Evolutionary conservation across 2,113 vertebrate species (phyloP).

Genomic region (Paradoxurus hermaphroditus): DNA sequence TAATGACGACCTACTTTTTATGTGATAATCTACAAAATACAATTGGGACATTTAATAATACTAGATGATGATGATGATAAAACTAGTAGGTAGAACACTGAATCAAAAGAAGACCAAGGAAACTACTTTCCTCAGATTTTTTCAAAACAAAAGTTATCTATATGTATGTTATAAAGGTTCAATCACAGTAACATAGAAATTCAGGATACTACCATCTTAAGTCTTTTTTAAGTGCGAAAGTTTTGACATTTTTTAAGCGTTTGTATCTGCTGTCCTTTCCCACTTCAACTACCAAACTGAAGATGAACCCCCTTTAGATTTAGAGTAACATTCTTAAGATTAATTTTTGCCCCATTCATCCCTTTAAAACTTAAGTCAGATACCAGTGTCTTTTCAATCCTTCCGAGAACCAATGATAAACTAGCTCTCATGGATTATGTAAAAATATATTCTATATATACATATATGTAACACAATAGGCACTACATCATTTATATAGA

Average conservation of each 20-base stretch:
- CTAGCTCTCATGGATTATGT: not conserved
- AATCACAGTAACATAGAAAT: not conserved
- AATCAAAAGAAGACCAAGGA: not conserved
- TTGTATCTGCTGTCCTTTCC: not conserved
- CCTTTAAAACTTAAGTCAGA: not conserved
- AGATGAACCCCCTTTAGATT: not conserved
- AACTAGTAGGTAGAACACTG: not conserved
- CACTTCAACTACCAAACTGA: not conserved
- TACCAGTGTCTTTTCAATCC: not conserved
- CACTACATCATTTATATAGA: not conserved
- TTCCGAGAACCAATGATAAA: not conserved
- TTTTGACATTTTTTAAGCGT: not conserved
- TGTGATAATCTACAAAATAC: not conserved
- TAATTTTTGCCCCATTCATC: not conserved
- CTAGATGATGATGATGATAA: constrained; percentile 74
- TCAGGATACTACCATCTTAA: not conserved
- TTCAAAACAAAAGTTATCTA: not conserved
- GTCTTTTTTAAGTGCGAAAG: not conserved
- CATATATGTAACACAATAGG: not conserved
- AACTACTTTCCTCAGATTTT: not conserved
- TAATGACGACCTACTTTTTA: not conserved
- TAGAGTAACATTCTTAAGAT: not conserved
- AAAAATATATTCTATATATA: not conserved
- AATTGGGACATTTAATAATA: constrained; percentile 6
- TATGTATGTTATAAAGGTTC: not conserved